A percentile compares a stretch with the other conserved stretches of the same genome.
Evolutionary conservation across 2,888 invertebrate genomes (phyloP).

Genomic region (Lithosia quadra): DNA sequence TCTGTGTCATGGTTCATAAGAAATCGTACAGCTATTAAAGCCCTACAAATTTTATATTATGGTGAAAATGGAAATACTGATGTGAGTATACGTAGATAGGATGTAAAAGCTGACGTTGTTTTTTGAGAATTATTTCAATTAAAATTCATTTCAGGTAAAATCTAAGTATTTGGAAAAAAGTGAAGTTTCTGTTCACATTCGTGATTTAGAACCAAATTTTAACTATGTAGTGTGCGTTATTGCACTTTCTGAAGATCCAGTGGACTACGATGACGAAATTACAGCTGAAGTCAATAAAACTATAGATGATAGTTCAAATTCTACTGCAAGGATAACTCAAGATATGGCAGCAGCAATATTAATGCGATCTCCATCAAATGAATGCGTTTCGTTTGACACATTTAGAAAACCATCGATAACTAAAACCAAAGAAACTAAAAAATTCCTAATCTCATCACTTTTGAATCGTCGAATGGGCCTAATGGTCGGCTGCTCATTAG

Average conservation of each 20-base stretch:
- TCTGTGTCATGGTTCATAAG: conserved; percentile 96
- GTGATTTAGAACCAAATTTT: conserved; percentile 68
- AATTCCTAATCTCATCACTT: conserved; percentile 69
- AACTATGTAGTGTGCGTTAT: conserved; percentile 79
- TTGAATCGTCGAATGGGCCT: conserved; percentile 80
- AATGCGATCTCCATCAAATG: conserved; percentile 78
- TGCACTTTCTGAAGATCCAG: conserved; percentile 71
- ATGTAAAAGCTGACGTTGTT: not conserved
- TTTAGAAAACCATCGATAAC: conserved; percentile 65
- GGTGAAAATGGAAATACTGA: conserved; percentile 73
- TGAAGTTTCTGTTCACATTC: conserved; percentile 74
- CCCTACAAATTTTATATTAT: conserved; percentile 94
- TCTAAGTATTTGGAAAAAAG: conserved; percentile 74
- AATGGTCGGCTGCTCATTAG: conserved; percentile 81
- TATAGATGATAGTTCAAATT: conserved; percentile 60
- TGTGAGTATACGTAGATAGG: conserved; percentile 54
- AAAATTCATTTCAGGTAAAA: conserved; percentile 70
- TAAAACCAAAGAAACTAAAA: conserved; percentile 68
- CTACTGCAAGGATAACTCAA: conserved; percentile 70
- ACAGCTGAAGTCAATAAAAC: conserved; percentile 62
- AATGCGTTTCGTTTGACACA: conserved; percentile 81
- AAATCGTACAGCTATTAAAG: conserved; percentile 94
- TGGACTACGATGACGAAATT: conserved; percentile 63
- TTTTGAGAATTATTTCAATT: conserved; percentile 5
- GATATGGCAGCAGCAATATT: conserved; percentile 73